Conservation (phyloP, 2,888 invertebrate genomes). For the Lumbricus terrestris region DNA sequence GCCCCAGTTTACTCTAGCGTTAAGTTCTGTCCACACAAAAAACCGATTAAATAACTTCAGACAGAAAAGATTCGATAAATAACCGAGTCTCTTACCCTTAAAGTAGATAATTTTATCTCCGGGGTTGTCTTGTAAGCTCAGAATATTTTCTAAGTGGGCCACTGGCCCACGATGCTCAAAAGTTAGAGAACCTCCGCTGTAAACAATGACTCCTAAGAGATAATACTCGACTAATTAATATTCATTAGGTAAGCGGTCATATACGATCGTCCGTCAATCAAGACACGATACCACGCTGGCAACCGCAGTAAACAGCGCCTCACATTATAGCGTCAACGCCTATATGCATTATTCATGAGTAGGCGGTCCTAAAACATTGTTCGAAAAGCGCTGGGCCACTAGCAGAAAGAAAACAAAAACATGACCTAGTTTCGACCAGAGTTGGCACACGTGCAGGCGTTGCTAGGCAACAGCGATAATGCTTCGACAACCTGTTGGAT, state of each 20-base stretch:
- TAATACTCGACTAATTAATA: background rate
- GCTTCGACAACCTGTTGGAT: background rate
- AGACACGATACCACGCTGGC: too few species aligned
- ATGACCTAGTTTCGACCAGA: background rate
- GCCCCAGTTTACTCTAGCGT: too few species aligned
- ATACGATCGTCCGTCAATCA: background rate
- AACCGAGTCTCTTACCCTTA: background rate
- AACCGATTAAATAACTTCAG: background rate
- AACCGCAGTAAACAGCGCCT: background rate
- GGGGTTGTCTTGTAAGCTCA: background rate
- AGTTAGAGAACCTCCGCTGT: background rate
- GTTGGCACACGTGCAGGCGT: background rate
- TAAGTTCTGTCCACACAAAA: background rate
- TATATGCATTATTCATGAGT: background rate
- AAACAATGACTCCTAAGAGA: background rate
- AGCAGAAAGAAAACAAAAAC: background rate
- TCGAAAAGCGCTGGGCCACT: too few species aligned
- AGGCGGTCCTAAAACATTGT: background rate
- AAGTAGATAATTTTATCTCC: background rate
- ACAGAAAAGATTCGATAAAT: background rate
- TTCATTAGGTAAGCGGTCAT: background rate
- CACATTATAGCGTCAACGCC: background rate
- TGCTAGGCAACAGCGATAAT: background rate
- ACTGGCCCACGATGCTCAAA: background rate
- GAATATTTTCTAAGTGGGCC: background rate